Conservation (phyloP, 30 jellyfish, hydroid and myxozoan species). For the Aurelia aurita complex sp. Pacific region DNA sequence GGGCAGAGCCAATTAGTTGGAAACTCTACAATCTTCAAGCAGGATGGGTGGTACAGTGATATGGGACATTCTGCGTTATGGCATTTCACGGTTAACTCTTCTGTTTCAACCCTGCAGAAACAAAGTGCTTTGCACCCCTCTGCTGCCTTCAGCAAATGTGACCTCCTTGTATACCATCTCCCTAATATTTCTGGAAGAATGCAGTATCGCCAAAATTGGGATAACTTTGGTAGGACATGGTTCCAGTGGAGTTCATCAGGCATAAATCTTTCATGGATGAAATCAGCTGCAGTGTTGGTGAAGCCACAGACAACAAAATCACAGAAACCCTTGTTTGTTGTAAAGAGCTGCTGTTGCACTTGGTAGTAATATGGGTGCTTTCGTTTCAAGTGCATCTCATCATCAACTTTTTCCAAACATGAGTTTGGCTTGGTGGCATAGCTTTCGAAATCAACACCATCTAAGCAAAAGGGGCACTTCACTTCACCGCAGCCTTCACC, state of each 20-base stretch:
- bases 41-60: conserved; percentile 49
- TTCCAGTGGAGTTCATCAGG: conserved; percentile 54
- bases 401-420: conserved; percentile 40
- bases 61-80: conserved; percentile 41
- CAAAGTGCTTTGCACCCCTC: conserved; percentile 22
- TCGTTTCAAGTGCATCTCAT: background rate
- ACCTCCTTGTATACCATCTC: conserved; percentile 55
- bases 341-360: conserved; percentile 48
- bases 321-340: conserved; percentile 38
- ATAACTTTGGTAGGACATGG: conserved; percentile 36
- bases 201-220: conserved; percentile 51
- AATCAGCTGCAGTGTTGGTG: conserved; percentile 28
- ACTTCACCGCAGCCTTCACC: conserved; percentile 27
- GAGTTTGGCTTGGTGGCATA: conserved; percentile 22
- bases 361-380: conserved; percentile 39
- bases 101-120: conserved; percentile 31
- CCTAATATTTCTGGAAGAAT: conserved; percentile 50
- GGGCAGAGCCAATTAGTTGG: conserved; percentile 41
- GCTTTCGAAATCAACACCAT: background rate
- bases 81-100: conserved; percentile 19
- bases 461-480: conserved; percentile 20
- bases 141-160: conserved; percentile 40
- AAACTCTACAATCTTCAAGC: conserved; percentile 32
- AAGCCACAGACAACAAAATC: conserved; percentile 62
- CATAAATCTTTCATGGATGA: conserved; percentile 37